Conservation (phyloP, 1,140 invertebrate species). For the Orchestia grillus region DNA sequence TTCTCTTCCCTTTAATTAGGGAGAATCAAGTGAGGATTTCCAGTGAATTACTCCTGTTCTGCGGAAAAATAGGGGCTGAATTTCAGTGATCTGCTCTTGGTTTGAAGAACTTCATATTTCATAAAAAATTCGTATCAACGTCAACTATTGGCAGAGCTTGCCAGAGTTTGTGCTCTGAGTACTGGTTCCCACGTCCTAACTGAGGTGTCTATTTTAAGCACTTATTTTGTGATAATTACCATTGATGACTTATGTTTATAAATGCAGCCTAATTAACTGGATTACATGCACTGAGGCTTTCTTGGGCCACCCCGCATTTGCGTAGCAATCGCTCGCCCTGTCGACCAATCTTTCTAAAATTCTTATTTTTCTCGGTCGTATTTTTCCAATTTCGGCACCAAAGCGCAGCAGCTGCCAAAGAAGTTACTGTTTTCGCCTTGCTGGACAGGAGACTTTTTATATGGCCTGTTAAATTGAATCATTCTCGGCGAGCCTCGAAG, state of each 20-base stretch:
- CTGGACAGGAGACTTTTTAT: background rate
- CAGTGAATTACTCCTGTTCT: background rate
- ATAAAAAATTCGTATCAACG: background rate
- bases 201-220: no score
- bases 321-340: background rate
- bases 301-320: no score
- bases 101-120: background rate
- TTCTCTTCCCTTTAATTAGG: background rate
- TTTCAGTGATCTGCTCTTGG: background rate
- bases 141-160: background rate
- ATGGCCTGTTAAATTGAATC: background rate
- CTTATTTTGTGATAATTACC: background rate
- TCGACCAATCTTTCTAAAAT: background rate
- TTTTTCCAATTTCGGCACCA: background rate
- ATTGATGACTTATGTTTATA: background rate
- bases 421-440: background rate
- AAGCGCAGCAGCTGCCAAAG: background rate
- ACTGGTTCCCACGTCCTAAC: no score
- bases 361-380: background rate
- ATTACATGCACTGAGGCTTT: no score
- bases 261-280: no score
- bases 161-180: no score
- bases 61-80: background rate
- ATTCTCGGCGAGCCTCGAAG: background rate
- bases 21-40: background rate